Conservation (phyloP, 2,113 vertebrate genomes). For the Neotragus moschatus region DNA sequence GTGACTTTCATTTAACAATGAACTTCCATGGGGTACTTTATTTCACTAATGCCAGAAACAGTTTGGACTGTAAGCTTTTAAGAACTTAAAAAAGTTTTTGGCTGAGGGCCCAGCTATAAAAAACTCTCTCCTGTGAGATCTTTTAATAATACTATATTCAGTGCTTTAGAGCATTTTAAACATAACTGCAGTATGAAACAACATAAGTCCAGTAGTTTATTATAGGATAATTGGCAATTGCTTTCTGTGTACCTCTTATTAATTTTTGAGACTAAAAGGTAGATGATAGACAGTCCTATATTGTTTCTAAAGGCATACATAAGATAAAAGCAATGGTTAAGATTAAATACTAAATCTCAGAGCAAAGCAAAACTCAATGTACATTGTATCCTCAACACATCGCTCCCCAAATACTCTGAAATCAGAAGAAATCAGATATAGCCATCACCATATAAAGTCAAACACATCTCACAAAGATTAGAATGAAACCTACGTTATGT, state of each 20-base stretch:
- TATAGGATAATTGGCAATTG: not conserved
- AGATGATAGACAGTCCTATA: not conserved
- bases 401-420: not conserved
- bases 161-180: not conserved
- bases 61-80: not conserved
- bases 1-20: not conserved
- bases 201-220: not conserved
- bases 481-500: not conserved
- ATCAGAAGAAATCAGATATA: not conserved
- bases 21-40: not conserved
- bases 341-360: not conserved
- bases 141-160: conserved; percentile 3
- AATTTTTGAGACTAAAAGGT: not conserved
- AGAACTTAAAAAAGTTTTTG: not conserved
- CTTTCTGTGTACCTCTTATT: not conserved
- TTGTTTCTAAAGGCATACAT: not conserved
- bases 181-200: not conserved
- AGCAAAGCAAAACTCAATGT: not conserved
- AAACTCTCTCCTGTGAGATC: not conserved
- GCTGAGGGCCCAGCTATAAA: not conserved
- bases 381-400: not conserved
- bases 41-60: not conserved
- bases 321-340: not conserved
- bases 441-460: conserved; percentile 13
- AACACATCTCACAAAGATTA: not conserved